Evolutionary conservation across 2,888 invertebrate genomes (phyloP), one percentile per base, ranked within the genome.

Genomic region (Polymixis flavicincta): DNA sequence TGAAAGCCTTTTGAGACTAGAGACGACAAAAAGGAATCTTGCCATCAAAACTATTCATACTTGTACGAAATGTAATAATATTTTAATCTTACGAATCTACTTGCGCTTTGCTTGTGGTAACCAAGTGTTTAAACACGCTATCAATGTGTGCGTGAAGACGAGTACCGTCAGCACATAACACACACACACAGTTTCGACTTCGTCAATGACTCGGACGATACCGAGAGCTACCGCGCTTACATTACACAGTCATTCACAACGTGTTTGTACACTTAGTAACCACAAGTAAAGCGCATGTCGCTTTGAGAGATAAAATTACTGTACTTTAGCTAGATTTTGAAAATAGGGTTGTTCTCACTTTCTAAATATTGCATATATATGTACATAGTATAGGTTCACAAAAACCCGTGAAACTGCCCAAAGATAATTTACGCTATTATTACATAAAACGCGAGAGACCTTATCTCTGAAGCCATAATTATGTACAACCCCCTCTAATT

Each of bases 401-500:
- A 37, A 60, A 37, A n/a, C 37, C n/a, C 17, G 7, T 61, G 14
- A n/a, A 37, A n/a, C n/a, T 37, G 9, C 9, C 9, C 17, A n/a
- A n/a, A 17, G n/a, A 9, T 37, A n/a, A n/a, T 14, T 4, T 37
- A 14, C 22, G 9, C 9, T 37, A n/a, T 42, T 32, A 7, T 13
- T 8, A 55, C 9, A 6, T 22, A 28, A 63, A 63, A 80, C 32
- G 42, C 37, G n/a, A 14, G 37, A 50, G 14, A 19, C 14, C 25
- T 13, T 67, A 68, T 32, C 17, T 54, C 32, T 68, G 37, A 25
- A 42, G 13, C 57, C 45, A 57, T 66, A 60, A 75, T 68, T 68
- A 74, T 52, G 3, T 28, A 42, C 25, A 22, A 60, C 57, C 59
- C 75, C 70, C 63, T 71, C 50, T 83, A 78, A 80, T 80, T 69